Base-by-base conservation (phyloP, 2,113 vertebrate species). In the Sisor rabdophorus region DNA sequence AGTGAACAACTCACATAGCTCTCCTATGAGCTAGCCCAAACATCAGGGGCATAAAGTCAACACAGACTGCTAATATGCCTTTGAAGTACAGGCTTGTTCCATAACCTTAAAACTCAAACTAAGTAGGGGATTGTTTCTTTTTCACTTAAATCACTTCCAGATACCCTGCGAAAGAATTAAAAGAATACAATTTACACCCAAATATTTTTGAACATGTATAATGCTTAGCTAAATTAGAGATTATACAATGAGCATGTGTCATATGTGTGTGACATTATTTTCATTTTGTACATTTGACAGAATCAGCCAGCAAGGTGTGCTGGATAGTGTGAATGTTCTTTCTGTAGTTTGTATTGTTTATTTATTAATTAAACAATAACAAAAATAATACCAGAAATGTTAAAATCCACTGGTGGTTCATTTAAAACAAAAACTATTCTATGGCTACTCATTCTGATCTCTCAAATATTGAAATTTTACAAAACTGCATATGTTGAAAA, bases 181-280 rank as follows among this genome's bases (percentile, higher is more conserved):
- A 36, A 70, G 53, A 40, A 71, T 10, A 44, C 19, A 15, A 63
- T 79, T 84, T 65, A 32, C 12, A 79, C 82, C 36, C 54, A 53
- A 30, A 56, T 68, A 68, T 64, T 48, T 65, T 32, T 53, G 67
- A 56, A 24, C 70, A 68, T 17, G 69, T 75, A 80, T 82, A 89
- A 85, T 77, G 60, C 84, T 83, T 85, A 67, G 71, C 75, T 70
- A 26, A n/a, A 44, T 61, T 65, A 65, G 24, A 77, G 55, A 32
- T 44, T 44, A 68, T 77, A 22, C 24, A 64, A 44, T 67, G 48
- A 61, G 77, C 76, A 70, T 69, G 80, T 86, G 84, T 87, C 80
- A 84, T 77, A 83, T 73, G 50, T 76, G 76, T 52, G 75, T 83
- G 74, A 84, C 85, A 86, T 85, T 85, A 81, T 85, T 87, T 88